A percentile compares a stretch with the other conserved stretches of the same genome.
phyloP scores from a whole-genome alignment of 2,113 vertebrate species.

The Erythrocercus mccallii region DNA sequence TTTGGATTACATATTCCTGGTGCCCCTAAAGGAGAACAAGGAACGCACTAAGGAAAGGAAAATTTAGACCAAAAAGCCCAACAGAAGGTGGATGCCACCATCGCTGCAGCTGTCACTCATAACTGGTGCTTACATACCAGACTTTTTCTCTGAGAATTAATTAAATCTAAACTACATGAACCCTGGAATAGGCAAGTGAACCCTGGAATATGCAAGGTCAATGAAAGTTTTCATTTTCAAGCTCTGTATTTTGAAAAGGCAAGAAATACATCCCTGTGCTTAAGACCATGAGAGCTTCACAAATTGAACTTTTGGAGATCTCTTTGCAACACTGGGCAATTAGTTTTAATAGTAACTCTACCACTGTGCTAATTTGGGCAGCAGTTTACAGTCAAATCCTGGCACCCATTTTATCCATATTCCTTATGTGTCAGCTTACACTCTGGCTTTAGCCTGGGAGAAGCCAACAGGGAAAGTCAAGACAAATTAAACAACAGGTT shows the following conservation, averaged over 20 bases:
- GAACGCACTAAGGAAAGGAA: neutral
- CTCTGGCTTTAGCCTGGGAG: neutral
- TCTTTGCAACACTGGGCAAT: neutral
- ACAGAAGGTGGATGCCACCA: neutral
- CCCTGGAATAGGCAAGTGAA: neutral
- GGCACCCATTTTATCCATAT: neutral
- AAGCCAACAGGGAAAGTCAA: neutral
- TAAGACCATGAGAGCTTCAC: neutral
- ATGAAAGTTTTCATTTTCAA: neutral
- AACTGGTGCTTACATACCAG: neutral
- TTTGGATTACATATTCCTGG: neutral
- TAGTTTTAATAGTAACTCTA: neutral
- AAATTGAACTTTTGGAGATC: neutral
- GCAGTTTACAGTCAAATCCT: neutral
- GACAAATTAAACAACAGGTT: neutral
- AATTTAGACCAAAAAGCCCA: neutral
- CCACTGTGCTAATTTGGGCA: neutral
- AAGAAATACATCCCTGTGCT: neutral
- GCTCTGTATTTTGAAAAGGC: neutral
- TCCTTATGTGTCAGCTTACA: neutral
- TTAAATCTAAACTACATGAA: neutral
- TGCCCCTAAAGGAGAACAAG: neutral
- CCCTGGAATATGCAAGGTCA: neutral
- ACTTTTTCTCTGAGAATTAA: neutral
- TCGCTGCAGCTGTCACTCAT: neutral